Percentiles rank a stretch among this genome's conserved stretches.
Evolutionary conservation across 2,113 vertebrate species (phyloP).

Genomic region (Cinclus cinclus): DNA sequence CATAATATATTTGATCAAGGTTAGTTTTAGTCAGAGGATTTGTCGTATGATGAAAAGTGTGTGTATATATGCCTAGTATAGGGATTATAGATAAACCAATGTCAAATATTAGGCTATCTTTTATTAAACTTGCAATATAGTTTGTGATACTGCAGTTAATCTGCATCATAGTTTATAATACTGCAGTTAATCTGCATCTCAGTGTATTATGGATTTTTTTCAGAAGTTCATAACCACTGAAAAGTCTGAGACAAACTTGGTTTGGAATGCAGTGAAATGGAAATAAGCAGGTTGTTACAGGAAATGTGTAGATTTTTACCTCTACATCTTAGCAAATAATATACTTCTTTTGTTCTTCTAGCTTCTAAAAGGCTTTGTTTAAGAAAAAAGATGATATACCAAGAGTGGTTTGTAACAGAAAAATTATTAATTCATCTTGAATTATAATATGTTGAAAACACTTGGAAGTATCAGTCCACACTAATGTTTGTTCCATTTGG

Average conservation of each 20-base stretch:
- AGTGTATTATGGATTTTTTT: not conserved
- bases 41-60: not conserved
- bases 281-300: not conserved
- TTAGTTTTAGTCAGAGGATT: not conserved
- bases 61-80: not conserved
- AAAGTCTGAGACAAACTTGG: not conserved
- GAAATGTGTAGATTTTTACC: not conserved
- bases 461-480: not conserved
- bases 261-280: not conserved
- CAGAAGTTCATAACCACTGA: not conserved
- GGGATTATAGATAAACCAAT: slow-evolving; percentile 19
- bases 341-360: not conserved
- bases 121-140: not conserved
- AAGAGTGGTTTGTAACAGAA: not conserved
- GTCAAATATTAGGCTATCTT: not conserved
- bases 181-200: not conserved
- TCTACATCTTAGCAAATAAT: not conserved
- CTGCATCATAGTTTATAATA: not conserved
- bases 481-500: not conserved
- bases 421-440: not conserved
- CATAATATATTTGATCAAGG: not conserved
- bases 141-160: not conserved
- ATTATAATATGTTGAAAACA: not conserved
- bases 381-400: not conserved
- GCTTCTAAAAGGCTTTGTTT: not conserved